Evolutionary conservation across 2,113 vertebrate species (phyloP), one percentile per base, ranked within the genome.

Genomic region (Sardina pilchardus): DNA sequence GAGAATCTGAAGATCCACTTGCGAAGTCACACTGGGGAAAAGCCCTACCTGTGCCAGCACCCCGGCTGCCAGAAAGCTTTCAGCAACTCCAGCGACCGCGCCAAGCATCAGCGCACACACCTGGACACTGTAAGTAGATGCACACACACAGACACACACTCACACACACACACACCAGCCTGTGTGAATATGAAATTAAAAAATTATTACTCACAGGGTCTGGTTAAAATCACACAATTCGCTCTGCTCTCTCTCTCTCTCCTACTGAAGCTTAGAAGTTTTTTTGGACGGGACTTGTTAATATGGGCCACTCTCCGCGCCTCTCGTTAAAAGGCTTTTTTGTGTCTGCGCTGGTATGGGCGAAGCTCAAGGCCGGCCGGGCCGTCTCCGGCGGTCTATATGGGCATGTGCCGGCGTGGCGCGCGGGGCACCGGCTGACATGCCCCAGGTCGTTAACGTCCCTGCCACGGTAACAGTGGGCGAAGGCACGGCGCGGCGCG

Each of bases 1-100:
- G 98, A 99, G 95, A 99, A 99, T 94, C 96, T 99, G 92, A 99
- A 99, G 97, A 99, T 99, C 92, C 98, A 99, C 95, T 96, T 99
- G 89, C 95, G 98, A 90, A 99, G 98, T 93, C 98, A 99, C 89
- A 99, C 98, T 1, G 98, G 98, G 50, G 98, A 99, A 94, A 98
- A 99, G 93, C 98, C 98, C 0, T 99, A 99, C 94, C 95, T 99
- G 91, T 99, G 98, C 92, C 98, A 99, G 96, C 98, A 99, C 89
- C 98, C 97, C 0, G 97, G 97, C 93, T 99, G 98, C 94, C 97
- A 98, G 95, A 99, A 99, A 94, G 97, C 98, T 91, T 99, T 99
- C 96, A 99, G 98, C 95, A 99, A 99, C 95, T 99, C 98, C 94
- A 99, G 98, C 0, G 98, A 99, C 94, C 96, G 98, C 1, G 98